Evolutionary conservation across 1,140 invertebrate genomes (phyloP), one percentile per base, ranked within the genome.

Genomic region (Drosophila nigromelanica): DNA sequence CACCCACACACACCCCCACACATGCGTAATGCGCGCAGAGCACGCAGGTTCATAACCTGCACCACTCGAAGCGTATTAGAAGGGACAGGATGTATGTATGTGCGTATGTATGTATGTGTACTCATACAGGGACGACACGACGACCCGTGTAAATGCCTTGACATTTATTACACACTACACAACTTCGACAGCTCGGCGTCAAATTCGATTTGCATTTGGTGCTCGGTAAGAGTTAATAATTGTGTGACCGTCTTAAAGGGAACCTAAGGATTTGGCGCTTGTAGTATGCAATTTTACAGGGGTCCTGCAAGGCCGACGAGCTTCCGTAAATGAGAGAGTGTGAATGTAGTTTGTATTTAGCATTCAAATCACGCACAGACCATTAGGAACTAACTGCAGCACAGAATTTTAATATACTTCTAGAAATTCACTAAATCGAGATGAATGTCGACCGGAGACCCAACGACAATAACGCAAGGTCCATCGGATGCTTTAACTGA

Each of bases 21-120:
- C 78, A 82, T 78, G 79, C 83, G 72, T 83, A 73, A 79, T 82
- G 62, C 50, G 75, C 66, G 76, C 67, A 73, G 30, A 89, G 56
- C 78, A 83, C 85, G 73, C 78, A 91, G 85, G 89, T 91, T 90
- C 89, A 91, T 90, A 91, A 91, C 89, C 89, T 89, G 81, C 81
- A 87, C 83, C 81, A 89, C 81, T 90, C 64, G 71, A 90, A 86
- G 60, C 71, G 77, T 76, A 80, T 87, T 87, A 83, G 83, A 82
- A 64, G 78, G 66, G 76, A 82, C 73, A 83, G 63, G 50, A 68
- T 67, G 66, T 58, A 68, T 67, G 66, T 58, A 48, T 14, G 3
- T 27, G 14, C 15, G 21, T 45, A 21, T 43, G 51, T 64, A 30
- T 73, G 62, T 33, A 42, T 42, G 21, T 39, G 43, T 68, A 43